Evolutionary conservation across 2,113 vertebrate genomes (phyloP), one percentile per base, ranked within the genome.

Genomic region (Calyptommatus sinebrachiatus): DNA sequence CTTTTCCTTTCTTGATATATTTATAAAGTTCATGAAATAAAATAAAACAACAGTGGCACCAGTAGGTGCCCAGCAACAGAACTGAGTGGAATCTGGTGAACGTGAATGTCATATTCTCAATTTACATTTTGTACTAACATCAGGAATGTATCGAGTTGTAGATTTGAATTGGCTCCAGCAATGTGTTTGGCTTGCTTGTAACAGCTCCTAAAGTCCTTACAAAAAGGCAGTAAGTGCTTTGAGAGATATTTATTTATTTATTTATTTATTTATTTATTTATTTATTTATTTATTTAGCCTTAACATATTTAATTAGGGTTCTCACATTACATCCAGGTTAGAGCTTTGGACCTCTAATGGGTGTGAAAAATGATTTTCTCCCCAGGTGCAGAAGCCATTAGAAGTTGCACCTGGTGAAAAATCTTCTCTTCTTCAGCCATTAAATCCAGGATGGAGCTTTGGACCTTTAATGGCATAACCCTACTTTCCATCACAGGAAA

Each of bases 21-120:
- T 93, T 94, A 93, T 92, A 92, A 90, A 94, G 90, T 91, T 94
- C 91, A 78, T 88, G 90, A 90, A 93, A 92, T 90, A 91, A 91
- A 93, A 93, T 41, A 41, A 91, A 93, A 93, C 5, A 41, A 5
- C 35, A 93, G 91, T 12, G 84, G 87, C 91, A 90, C 70, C 91
- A 91, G 26, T 91, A 86, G 88, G 88, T 90, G 90, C 87, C 8
- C 67, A 70, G 89, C 26, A 76, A 89, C 71, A 70, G 85, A 77
- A 79, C 87, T 85, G 73, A 78, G 63, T 65, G 73, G 79, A 86
- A 86, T 88, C 88, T 71, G 68, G 48, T 85, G 71, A 62, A 73
- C 4, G 31, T 72, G 68, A 77, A 84, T 74, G 65, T 88, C 88
- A 87, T 78, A 73, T 81, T 84, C 76, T 78, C 71, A 73, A 61